Conservation (phyloP, 2,888 invertebrate species). For the Lithosia quadra region DNA sequence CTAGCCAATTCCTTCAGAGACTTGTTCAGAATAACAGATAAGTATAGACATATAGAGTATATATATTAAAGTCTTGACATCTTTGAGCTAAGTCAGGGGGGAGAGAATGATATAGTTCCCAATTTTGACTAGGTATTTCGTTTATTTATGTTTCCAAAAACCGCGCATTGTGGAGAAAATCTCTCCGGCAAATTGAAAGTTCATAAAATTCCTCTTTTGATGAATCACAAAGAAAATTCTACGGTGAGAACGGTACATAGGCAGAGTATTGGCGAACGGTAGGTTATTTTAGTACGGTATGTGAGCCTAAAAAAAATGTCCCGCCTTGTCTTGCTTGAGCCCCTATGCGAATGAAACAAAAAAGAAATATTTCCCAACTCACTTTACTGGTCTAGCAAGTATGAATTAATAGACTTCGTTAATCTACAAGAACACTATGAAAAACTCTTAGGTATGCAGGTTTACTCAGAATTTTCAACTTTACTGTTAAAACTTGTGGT, state of each 20-base stretch:
- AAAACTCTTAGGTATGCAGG: neutral
- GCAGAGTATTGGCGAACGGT: too few relatives aligned
- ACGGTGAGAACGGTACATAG: too few relatives aligned
- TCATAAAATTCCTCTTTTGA: neutral
- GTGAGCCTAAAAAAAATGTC: too few relatives aligned
- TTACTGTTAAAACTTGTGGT: neutral
- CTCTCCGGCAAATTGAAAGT: neutral
- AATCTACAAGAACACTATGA: neutral
- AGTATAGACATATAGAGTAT: too few relatives aligned
- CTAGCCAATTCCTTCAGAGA: neutral
- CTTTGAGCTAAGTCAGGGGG: too few relatives aligned
- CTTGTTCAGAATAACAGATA: too few relatives aligned
- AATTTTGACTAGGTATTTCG: neutral
- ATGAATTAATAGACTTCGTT: neutral
- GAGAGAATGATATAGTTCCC: too few relatives aligned
- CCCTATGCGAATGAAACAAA: too few relatives aligned
- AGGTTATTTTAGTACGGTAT: too few relatives aligned
- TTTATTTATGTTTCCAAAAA: neutral
- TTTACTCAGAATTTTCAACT: neutral
- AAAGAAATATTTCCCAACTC: neutral
- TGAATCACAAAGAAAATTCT: too few relatives aligned
- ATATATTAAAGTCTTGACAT: too few relatives aligned
- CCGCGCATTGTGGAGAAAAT: neutral
- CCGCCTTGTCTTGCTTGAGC: too few relatives aligned
- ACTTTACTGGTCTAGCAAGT: neutral